Percentiles rank a stretch among this genome's conserved stretches.
Conservation (phyloP, 2,888 invertebrate genomes). For the Caenorhabditis auriculariae region DNA sequence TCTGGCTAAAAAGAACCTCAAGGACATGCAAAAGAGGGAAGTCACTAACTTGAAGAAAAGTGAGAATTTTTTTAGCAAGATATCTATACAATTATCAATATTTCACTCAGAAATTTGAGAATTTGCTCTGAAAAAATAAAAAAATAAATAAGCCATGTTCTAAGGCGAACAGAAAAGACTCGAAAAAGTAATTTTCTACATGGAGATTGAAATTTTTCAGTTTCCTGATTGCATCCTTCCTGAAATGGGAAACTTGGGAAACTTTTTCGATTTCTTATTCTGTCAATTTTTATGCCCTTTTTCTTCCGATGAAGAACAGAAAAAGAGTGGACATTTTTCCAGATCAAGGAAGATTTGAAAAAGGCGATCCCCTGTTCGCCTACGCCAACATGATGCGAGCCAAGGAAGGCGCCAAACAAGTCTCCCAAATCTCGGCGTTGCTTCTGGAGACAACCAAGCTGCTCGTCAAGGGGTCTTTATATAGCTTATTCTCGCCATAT, state of each 20-base stretch:
- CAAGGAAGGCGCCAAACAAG: constrained; percentile 51
- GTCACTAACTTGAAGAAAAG: constrained; percentile 50
- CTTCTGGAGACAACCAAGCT: constrained; percentile 60
- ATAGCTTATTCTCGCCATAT: constrained; percentile 1
- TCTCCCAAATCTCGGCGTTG: constrained; percentile 54
- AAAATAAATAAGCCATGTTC: background rate
- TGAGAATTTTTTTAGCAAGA: constrained; percentile 12
- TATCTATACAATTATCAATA: background rate
- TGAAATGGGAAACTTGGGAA: no score
- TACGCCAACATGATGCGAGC: constrained; percentile 55
- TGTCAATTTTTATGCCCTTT: no score
- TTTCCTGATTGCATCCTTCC: no score
- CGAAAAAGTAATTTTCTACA: no score
- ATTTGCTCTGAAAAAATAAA: background rate
- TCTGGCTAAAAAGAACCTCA: constrained; percentile 51
- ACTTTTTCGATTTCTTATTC: no score
- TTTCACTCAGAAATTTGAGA: background rate
- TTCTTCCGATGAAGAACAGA: no score
- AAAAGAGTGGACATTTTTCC: constrained; percentile 3
- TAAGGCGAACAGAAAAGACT: no score
- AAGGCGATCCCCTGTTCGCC: constrained; percentile 58
- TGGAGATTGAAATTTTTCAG: no score
- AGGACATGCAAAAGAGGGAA: constrained; percentile 54
- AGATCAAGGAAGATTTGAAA: constrained; percentile 53
- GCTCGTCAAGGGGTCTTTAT: constrained; percentile 50